phyloP scores from a whole-genome alignment of 1,140 invertebrate genomes.

The Globodera rostochiensis region DNA sequence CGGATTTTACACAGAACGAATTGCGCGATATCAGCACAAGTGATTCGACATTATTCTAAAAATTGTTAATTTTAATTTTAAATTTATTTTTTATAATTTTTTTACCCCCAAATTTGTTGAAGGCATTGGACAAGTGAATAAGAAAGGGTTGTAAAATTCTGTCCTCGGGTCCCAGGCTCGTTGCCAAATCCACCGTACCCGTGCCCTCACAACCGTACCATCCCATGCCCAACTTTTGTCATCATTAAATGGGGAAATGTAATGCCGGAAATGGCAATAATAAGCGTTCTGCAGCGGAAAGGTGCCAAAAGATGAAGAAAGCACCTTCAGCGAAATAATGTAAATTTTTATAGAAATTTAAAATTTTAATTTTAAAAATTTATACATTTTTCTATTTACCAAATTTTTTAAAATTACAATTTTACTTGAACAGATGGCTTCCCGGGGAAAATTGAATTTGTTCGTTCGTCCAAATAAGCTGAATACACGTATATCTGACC shows the following conservation, averaged over 20 bases:
- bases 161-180: slow-evolving; percentile 60
- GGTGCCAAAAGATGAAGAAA: slow-evolving; percentile 25
- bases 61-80: background rate
- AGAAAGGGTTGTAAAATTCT: slow-evolving; percentile 56
- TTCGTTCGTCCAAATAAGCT: slow-evolving; percentile 31
- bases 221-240: background rate
- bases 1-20: slow-evolving; percentile 9
- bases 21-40: slow-evolving; percentile 18
- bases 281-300: background rate
- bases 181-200: slow-evolving; percentile 54
- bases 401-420: background rate
- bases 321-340: background rate
- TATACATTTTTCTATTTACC: background rate
- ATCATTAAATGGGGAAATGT: background rate
- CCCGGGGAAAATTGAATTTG: slow-evolving; percentile 23
- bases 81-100: slow-evolving; percentile 14
- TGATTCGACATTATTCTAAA: background rate
- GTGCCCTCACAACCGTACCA: slow-evolving; percentile 22
- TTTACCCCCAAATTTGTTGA: slow-evolving; percentile 15
- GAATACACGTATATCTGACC: slow-evolving; percentile 29
- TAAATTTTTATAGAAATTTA: background rate
- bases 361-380: background rate
- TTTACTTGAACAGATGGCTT: background rate
- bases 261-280: slow-evolving; percentile 12
- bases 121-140: slow-evolving; percentile 60